Percentiles rank a stretch among this genome's conserved stretches.
These are phyloP conservation scores for Heliconius charithonia DNA, from an alignment of 2,888 invertebrate genomes.

Conservation along the genomic window DNA sequence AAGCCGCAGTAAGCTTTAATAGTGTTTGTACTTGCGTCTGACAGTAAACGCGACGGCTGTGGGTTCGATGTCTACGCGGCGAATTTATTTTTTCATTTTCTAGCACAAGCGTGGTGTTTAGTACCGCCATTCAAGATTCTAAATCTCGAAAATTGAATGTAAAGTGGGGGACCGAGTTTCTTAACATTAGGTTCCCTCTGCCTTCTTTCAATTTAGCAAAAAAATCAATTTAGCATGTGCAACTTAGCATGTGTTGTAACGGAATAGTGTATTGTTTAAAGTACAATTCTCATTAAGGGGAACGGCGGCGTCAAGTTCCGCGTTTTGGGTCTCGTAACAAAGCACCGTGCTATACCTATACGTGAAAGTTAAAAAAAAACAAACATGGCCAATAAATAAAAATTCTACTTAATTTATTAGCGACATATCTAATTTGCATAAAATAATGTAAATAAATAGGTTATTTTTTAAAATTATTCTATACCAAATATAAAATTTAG, in stretches of 20 bases:
- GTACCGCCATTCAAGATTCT: neutral
- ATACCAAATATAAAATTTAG: constrained; percentile 7
- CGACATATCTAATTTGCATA: constrained; percentile 3
- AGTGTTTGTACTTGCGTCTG: neutral
- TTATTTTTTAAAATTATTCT: constrained; percentile 11
- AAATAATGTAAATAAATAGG: constrained; percentile 21
- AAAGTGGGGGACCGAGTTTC: neutral
- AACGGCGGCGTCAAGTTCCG: neutral
- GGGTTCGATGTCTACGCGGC: neutral
- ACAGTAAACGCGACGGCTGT: neutral
- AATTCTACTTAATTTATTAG: constrained; percentile 56
- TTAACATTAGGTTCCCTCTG: neutral
- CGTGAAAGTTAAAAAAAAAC: neutral
- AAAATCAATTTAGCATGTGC: no score
- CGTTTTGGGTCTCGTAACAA: no score
- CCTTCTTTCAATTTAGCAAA: no score
- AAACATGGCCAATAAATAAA: constrained; percentile 59
- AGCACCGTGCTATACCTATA: neutral
- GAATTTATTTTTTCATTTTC: no score
- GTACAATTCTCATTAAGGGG: no score
- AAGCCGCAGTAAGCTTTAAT: constrained; percentile 47
- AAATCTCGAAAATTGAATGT: neutral
- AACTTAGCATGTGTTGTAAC: no score
- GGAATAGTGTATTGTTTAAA: no score
- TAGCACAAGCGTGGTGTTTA: no score